Base-by-base conservation (phyloP, 1,140 invertebrate species). In the Meloidogyne chitwoodi region DNA sequence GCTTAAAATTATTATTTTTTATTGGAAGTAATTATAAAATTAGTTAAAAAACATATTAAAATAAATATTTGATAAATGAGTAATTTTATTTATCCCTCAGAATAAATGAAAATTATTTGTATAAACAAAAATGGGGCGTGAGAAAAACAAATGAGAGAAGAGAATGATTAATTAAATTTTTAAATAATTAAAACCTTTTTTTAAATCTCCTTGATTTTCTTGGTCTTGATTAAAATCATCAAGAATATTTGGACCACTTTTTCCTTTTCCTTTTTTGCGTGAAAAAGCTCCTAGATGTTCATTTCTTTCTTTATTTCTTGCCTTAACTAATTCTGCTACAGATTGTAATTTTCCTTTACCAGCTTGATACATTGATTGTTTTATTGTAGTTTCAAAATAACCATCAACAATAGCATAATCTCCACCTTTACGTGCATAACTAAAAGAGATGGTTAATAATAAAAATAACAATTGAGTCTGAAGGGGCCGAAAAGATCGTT, bases 201-300 rank as follows among this genome's bases (percentile, higher is more conserved):
- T 87, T 74, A 86, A 64, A 68, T 86, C 85, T 38, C 85, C 85
- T 62, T 83, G 83, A n/a, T 83, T 81, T 73, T 85, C 82, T 44
- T 71, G 76, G 62, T 86, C 85, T 73, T 86, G 85, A 64, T 86
- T 86, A 72, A 86, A 87, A 62, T 87, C 85, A 48, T 86, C 85
- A 67, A 86, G 62, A 56, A 86, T 86, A 67, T 86, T 86, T 16
- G 85, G 85, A 6, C 85, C 85, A 71, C 85, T 86, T 67, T 86
- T 86, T 70, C 85, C 85, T 76, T 87, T 86, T 64, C 85, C 85
- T 68, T 86, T 86, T 77, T 86, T 86, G 31, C 85, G 68, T 16
- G 70, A 79, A 66, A 78, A 84, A n/a, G 85, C 84, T n/a, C 85
- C 78, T 1, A 86, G 63, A 62, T 78, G 41, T 71, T 83, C 85